Evolutionary conservation across 2,113 vertebrate genomes (phyloP).

Genomic region (Hemiprocne comata): DNA sequence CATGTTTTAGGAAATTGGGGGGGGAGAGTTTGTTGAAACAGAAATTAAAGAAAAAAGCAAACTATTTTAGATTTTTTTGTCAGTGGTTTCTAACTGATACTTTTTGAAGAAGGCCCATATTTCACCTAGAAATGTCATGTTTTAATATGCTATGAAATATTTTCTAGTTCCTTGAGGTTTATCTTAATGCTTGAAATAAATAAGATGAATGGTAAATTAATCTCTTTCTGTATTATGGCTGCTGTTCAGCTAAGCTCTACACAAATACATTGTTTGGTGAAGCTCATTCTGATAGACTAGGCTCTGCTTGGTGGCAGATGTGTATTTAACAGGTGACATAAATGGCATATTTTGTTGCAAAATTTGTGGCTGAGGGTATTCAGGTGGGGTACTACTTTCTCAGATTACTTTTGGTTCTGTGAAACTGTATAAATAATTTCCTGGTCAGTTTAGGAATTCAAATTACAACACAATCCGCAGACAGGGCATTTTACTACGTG

Average conservation of each 20-base stretch:
- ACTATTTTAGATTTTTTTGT: not conserved
- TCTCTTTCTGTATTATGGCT: not conserved
- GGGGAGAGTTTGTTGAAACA: not conserved
- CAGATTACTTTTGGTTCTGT: not conserved
- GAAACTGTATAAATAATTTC: not conserved
- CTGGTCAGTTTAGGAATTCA: not conserved
- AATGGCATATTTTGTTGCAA: not conserved
- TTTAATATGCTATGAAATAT: not conserved
- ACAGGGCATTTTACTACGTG: not conserved
- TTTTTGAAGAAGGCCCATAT: not conserved
- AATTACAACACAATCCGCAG: not conserved
- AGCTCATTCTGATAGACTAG: not conserved
- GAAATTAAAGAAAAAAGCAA: not conserved
- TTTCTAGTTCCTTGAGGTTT: not conserved
- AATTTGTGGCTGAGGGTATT: not conserved
- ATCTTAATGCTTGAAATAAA: not conserved
- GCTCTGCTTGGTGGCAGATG: not conserved
- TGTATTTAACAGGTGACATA: not conserved
- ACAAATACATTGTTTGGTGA: not conserved
- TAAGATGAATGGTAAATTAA: not conserved
- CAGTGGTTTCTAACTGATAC: not conserved
- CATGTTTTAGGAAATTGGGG: not conserved
- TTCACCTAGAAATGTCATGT: not conserved
- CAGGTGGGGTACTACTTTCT: not conserved
- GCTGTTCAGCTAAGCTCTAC: not conserved